A percentile compares a stretch with the other conserved stretches of the same genome.
Conservation (phyloP, 2,113 vertebrate species). For the Sapajus apella region DNA sequence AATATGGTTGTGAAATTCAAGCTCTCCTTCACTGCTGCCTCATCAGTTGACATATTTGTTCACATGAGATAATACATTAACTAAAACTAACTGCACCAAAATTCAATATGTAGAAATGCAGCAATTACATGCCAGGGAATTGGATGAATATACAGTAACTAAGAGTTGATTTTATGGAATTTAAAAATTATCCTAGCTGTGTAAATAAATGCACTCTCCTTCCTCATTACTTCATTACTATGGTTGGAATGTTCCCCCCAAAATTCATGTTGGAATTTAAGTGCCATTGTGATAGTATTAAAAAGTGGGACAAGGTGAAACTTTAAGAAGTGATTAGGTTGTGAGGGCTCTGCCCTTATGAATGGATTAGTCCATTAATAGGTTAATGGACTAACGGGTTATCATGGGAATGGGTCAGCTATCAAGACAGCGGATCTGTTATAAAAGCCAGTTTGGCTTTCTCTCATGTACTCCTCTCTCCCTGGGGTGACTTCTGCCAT, state of each 20-base stretch:
- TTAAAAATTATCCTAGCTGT: neutral
- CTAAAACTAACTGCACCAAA: neutral
- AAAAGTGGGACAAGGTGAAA: neutral
- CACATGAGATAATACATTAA: neutral
- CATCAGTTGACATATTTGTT: neutral
- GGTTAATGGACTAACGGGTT: neutral
- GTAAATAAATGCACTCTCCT: neutral
- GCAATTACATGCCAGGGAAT: neutral
- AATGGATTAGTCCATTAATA: neutral
- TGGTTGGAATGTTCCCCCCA: neutral
- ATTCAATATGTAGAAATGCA: neutral
- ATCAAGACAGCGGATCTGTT: neutral
- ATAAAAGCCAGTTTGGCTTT: neutral
- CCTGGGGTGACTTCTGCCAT: neutral
- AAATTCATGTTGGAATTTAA: neutral
- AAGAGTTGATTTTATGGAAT: neutral
- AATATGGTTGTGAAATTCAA: neutral
- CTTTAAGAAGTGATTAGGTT: neutral
- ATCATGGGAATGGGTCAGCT: neutral
- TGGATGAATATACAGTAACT: neutral
- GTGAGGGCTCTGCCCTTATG: neutral
- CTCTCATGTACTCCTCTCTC: neutral
- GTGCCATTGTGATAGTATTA: neutral
- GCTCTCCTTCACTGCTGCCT: neutral
- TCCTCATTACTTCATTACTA: neutral